Base-by-base conservation (phyloP, 2,113 vertebrate species). In the Myiozetetes cayanensis region DNA sequence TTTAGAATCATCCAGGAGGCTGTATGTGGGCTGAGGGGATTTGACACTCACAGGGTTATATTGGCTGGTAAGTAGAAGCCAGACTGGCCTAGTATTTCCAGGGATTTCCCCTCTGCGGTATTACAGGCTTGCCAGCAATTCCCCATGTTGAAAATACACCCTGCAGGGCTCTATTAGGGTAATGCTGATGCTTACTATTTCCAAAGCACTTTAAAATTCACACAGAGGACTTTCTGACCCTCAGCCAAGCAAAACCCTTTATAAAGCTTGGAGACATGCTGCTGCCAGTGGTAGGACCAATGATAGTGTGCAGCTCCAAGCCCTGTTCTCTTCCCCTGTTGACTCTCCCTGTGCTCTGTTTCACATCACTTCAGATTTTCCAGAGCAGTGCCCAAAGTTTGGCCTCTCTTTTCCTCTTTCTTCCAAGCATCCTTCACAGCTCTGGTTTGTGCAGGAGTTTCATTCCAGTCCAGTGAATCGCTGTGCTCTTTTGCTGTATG, bases 101-200 rank as follows among this genome's bases (percentile, higher is more conserved):
- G 92, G 94, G 90, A 71, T 92, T 97, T 96, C 72, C 90, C 88
- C 79, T 89, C 84, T 88, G 72, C 0, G 52, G 76, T 85, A 59
- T 76, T 85, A 56, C 72, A 92, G 65, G 88, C 85, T 93, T 88
- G 72, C 82, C 88, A 90, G 85, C 76, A 88, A 74, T 63, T 77
- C 75, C 71, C 59, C 25, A 4, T 63, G 74, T 93, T 92, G 90
- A 88, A 95, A 93, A 86, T 47, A 67, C 8, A 72, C 39, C 90
- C 94, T 59, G 43, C 67, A 71, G 95, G 37, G 25, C 71, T 81
- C 85, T 73, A 1, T 83, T 76, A 73, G 55, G 81, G 52, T 80
- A 93, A 77, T 77, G 55, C 63, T 63, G 47, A 74, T 53, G 65
- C 44, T 93, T 85, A 66, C 55, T 74, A 35, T 63, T 95, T 87